Base-by-base conservation (phyloP, 2,797 vertebrate species). In the Pitangus sulphuratus region DNA sequence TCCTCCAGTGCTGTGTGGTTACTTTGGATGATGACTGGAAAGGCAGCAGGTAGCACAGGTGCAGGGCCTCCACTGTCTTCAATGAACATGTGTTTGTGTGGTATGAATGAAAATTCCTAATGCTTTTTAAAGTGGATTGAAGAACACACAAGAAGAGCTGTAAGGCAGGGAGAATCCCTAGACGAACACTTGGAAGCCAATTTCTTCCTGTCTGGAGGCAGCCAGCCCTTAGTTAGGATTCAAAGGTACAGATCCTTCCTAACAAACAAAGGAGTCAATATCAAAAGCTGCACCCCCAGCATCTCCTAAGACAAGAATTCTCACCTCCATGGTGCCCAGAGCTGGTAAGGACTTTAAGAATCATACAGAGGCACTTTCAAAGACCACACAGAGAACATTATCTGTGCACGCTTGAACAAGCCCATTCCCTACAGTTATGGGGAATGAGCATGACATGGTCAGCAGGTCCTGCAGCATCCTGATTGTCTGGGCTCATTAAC, bases 1-100 rank as follows among this genome's bases (percentile, higher is more conserved):
- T 74, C 56, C 21, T 50, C 0, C 0, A 37, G 62, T 9, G 22
- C 56, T 19, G 11, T 5, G 17, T 16, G 28, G 13, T 33, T 84
- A 15, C 50, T 53, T 39, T 18, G 37, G 26, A 33, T 28, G 47
- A 37, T 48, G 40, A 12, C 33, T 62, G 48, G 20, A 37, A 89
- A 84, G 48, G 22, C 24, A 87, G 30, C 0, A 2, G 30, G 51
- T 2, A 25, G 10, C 30, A 18, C 17, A 33, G 35, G 28, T 25
- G 20, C 25, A 47, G 25, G 39, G 58, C 6, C 11, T n/a, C 39
- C 44, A 7, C 33, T 60, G 21, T 24, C 58, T 75, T 86, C 75
- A 50, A 2, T 6, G 24, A 45, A 56, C 12, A 24, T 26, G 40
- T 31, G 12, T 42, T 86, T 83, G 48, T 25, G 19, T 11, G 0